Conservation (phyloP, 1,140 invertebrate genomes). For the Apis cerana region DNA sequence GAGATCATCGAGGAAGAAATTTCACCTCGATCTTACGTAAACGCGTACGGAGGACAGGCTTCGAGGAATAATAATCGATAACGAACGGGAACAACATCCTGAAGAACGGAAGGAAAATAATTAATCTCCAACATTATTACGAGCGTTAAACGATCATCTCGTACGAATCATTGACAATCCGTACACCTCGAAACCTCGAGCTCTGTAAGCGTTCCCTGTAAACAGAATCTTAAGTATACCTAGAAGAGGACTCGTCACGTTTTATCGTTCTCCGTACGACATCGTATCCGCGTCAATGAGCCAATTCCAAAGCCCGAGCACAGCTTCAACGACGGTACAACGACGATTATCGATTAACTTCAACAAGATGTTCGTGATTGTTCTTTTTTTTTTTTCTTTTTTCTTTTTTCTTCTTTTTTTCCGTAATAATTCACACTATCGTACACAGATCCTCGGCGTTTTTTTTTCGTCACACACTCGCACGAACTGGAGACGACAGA, state of each 20-base stretch:
- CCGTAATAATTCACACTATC: slow-evolving; percentile 40
- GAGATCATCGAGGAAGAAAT: slow-evolving; percentile 32
- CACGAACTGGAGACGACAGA: slow-evolving; percentile 6
- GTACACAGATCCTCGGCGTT: slow-evolving; percentile 34
- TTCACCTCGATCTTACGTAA: not conserved
- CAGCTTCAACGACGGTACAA: slow-evolving; percentile 39
- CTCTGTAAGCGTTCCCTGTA: not conserved
- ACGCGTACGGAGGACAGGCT: slow-evolving; percentile 32
- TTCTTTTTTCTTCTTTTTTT: too few relatives aligned
- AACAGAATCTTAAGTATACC: slow-evolving; percentile 31
- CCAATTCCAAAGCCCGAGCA: slow-evolving; percentile 34
- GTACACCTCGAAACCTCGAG: slow-evolving; percentile 15
- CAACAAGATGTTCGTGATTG: slow-evolving; percentile 23
- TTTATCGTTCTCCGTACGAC: slow-evolving; percentile 34
- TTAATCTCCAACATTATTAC: not conserved
- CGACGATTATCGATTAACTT: slow-evolving; percentile 49
- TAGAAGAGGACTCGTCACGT: slow-evolving; percentile 51
- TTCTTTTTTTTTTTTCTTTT: too few relatives aligned
- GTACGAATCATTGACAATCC: not conserved
- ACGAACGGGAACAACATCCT: not conserved
- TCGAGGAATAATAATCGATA: slow-evolving; percentile 6
- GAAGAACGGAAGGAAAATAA: slow-evolving; percentile 13
- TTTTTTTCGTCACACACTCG: not conserved
- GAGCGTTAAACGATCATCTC: not conserved
- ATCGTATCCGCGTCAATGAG: slow-evolving; percentile 15